Base-by-base conservation (phyloP, 2,888 invertebrate genomes). In the Kryphioiulus occultus region DNA sequence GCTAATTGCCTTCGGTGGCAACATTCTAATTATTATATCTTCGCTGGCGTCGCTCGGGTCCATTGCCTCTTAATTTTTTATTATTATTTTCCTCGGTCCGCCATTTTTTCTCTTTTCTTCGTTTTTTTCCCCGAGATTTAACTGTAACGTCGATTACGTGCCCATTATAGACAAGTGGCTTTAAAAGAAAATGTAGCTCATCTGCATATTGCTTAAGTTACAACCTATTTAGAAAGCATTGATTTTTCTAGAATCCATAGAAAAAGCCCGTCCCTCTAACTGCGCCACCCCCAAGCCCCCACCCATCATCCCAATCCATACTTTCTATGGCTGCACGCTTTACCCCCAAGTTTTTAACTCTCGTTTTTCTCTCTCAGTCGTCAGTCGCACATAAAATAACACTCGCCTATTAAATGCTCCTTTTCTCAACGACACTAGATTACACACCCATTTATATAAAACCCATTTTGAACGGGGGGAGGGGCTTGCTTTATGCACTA, bases 151-250 rank as follows among this genome's bases (percentile, higher is more conserved):
- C 86, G 86, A 86, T 86, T 86, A 86, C 86, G 44, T 53, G 47
- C 86, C 86, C 86, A 86, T 86, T 86, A 86, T 86, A 86, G 86
- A 86, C 86, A 86, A 86, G 86, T 86, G 86, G 86, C 86, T 86
- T 86, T 86, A 86, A 84, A 86, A 47, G 86, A 86, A 86, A 86
- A 86, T 86, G 86, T 86, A 86, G 39, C 86, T 86, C 86, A 86
- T 86, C 86, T 86, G 44, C 86, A 86, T 86, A 86, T 86, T 86
- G 86, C 86, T 86, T 44, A 86, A 86, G 86, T 86, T 86, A 86
- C 86, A 86, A 47, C 86, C 86, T 86, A 86, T 86, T 86, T 86
- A 86, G 86, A 86, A 47, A 30, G 86, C 86, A 86, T 86, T 86
- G 86, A 86, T 86, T 86, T 86, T 86, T 86, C 84, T 84, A 4